These are phyloP conservation scores for Drosophila emarginata DNA, from an alignment of 2,888 invertebrate species.

Conservation along the genomic window DNA sequence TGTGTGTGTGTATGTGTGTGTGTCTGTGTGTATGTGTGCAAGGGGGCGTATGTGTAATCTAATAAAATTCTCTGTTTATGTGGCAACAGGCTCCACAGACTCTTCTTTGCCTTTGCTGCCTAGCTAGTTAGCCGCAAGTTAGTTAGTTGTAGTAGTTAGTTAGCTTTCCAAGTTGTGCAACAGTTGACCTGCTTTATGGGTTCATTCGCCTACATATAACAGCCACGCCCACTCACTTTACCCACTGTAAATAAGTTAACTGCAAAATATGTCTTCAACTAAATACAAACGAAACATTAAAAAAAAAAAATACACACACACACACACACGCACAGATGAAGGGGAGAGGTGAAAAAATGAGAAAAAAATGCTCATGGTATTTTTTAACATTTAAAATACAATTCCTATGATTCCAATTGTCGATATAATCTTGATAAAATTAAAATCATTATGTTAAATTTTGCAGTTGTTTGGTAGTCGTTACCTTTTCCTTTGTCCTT, in stretches of 20 bases:
- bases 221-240: background rate
- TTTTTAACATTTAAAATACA: too few species aligned
- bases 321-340: too few species aligned
- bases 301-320: too few species aligned
- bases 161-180: conserved; percentile 47
- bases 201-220: background rate
- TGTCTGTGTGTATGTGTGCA: conserved; percentile 15
- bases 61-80: conserved; percentile 78
- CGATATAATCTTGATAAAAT: too few species aligned
- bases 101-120: conserved; percentile 7
- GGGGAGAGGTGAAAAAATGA: background rate
- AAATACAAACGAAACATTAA: conserved; percentile 29
- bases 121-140: conserved; percentile 54
- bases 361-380: too few species aligned
- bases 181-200: conserved; percentile 71
- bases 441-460: too few species aligned
- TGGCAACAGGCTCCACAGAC: conserved; percentile 53
- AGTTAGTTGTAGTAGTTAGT: background rate
- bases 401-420: too few species aligned
- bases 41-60: conserved; percentile 70
- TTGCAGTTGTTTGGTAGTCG: too few species aligned
- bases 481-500: too few species aligned
- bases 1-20: too few species aligned
- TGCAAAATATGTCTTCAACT: conserved; percentile 2
- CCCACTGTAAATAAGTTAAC: background rate